Evolutionary conservation across 2,113 vertebrate species (phyloP).

Genomic region (Eclectus roratus): DNA sequence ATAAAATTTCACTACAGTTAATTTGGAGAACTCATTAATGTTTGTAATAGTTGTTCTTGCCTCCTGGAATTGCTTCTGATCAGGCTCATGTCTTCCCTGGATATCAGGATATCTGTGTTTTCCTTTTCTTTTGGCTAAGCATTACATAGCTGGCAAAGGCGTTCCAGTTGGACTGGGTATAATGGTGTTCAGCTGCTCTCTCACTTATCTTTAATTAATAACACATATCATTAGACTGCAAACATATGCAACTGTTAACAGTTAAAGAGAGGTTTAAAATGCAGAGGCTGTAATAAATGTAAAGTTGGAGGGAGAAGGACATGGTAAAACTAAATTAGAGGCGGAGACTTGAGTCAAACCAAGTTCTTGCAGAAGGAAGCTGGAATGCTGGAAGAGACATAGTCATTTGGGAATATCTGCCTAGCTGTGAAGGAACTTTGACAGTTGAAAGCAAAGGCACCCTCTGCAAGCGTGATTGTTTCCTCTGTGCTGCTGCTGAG

Average conservation of each 20-base stretch:
- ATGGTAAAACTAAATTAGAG: constrained; percentile 5
- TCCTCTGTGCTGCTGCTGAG: constrained; percentile 11
- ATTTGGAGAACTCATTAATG: not conserved
- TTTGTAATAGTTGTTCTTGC: not conserved
- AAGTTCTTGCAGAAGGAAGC: not conserved
- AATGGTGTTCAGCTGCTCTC: not conserved
- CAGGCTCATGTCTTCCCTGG: not conserved
- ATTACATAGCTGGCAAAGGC: not conserved
- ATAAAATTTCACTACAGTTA: not conserved
- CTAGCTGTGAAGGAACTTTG: not conserved
- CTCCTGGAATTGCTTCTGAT: not conserved
- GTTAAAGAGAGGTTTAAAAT: not conserved
- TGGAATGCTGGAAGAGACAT: not conserved
- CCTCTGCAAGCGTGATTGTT: not conserved
- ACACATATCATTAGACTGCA: not conserved
- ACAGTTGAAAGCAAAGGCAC: constrained; percentile 7
- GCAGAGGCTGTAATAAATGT: not conserved
- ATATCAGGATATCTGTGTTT: not conserved
- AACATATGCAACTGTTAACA: constrained; percentile 14
- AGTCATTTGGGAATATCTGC: not conserved
- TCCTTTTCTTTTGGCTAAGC: not conserved
- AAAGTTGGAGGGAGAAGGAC: not conserved
- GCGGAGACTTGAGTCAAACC: not conserved
- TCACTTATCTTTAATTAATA: not conserved
- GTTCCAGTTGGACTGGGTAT: not conserved